A percentile compares a stretch with the other conserved stretches of the same genome.
phyloP scores from a whole-genome alignment of 1,140 invertebrate genomes.

The Pomacea maculata region DNA sequence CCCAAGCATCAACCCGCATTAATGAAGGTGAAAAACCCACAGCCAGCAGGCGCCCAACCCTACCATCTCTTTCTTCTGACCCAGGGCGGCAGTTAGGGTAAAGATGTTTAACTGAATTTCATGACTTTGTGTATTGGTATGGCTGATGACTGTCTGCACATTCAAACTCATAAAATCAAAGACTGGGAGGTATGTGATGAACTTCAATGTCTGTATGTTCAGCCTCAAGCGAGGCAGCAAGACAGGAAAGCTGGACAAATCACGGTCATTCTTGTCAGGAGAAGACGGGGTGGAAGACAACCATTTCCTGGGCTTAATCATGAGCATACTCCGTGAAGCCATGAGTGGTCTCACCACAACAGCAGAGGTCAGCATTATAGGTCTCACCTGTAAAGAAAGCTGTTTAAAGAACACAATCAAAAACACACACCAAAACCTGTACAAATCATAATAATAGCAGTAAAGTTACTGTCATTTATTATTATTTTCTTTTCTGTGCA shows the following conservation, averaged over 20 bases:
- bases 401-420: no score
- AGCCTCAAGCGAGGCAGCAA: constrained; percentile 36
- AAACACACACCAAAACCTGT: no score
- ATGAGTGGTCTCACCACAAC: constrained; percentile 57
- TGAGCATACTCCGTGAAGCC: constrained; percentile 50
- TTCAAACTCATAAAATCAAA: background rate
- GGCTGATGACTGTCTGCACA: no score
- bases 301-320: constrained; percentile 53
- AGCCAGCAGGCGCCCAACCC: constrained; percentile 6
- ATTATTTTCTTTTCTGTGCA: no score
- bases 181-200: background rate
- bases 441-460: no score
- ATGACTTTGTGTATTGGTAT: background rate
- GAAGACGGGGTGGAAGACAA: constrained; percentile 41
- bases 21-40: constrained; percentile 20
- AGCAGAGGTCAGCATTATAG: constrained; percentile 51
- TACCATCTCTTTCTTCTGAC: background rate
- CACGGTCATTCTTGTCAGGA: constrained; percentile 53
- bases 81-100: constrained; percentile 33
- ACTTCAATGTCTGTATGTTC: no score
- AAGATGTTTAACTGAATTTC: background rate
- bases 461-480: no score
- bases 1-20: constrained; percentile 24
- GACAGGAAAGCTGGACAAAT: constrained; percentile 52
- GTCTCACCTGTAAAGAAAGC: no score